These are phyloP conservation scores for Rotaria macrura DNA, from an alignment of 2,888 invertebrate genomes.

Conservation along the genomic window DNA sequence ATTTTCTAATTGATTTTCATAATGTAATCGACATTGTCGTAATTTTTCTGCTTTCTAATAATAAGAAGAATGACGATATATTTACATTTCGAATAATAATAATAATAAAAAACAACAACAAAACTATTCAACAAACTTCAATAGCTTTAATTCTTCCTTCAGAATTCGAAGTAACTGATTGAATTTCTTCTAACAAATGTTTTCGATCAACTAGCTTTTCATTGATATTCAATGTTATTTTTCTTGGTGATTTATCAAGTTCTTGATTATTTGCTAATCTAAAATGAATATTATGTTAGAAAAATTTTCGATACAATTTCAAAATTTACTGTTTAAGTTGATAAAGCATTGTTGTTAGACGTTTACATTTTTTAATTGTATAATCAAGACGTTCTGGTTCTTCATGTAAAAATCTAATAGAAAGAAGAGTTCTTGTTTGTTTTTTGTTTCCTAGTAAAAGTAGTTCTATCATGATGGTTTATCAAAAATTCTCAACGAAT, in stretches of 20 bases:
- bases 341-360: slow-evolving; percentile 76
- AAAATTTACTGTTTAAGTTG: not conserved
- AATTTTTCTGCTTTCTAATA: slow-evolving; percentile 19
- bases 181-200: not conserved
- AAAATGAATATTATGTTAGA: not conserved
- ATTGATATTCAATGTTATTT: not conserved
- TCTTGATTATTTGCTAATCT: not conserved
- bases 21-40: not conserved
- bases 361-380: slow-evolving; percentile 82
- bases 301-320: not conserved
- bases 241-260: not conserved
- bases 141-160: not conserved
- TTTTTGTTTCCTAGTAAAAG: too few relatives aligned
- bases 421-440: not conserved
- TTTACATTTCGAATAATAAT: not conserved
- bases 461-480: too few relatives aligned
- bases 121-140: not conserved
- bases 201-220: not conserved
- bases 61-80: not conserved
- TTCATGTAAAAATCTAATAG: slow-evolving; percentile 63
- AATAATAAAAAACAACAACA: too few relatives aligned
- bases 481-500: too few relatives aligned
- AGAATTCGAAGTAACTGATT: not conserved
- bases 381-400: slow-evolving; percentile 83
- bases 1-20: not conserved